Base-by-base conservation (phyloP, 1,140 invertebrate species). In the Hycleus cichorii region DNA sequence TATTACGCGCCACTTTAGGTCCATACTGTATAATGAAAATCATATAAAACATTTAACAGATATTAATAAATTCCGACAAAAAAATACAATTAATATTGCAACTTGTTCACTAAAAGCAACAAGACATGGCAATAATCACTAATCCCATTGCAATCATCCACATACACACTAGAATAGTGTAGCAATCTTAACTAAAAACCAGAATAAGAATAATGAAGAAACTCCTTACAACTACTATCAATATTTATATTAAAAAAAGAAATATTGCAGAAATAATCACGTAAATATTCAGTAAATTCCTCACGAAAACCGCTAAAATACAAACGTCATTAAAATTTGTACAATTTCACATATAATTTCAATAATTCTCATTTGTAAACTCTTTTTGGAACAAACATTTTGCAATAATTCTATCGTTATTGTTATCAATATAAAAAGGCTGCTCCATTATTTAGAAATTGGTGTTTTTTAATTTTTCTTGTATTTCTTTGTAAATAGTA, bases 11-110 rank as follows among this genome's bases (percentile, higher is more conserved):
- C 1, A 18, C 1, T 18, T 18, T 18, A 18, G 12, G 18, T 1
- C 1, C 18, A 18, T 1, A 18, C 18, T 18, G 18, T 46, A 46
- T 27, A 26, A 47, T 47, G 46, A 47, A 47, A 47, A 47, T 47
- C 27, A 47, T 47, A 47, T 47, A 47, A 47, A 47, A 47, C 46
- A 47, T 24, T 32, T 32, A 32, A 32, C 32, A 32, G 32, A 32
- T 32, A 32, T 32, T 32, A 32, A 32, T 32, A 32, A 32, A 32
- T 5, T 32, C 32, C 1, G 46, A 47, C n/a, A 10, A 47, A 9
- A 47, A 47, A 24, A 47, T 26, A 47, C 26, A 47, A 32, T 47
- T 11, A 47, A 47, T 47, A 47, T 47, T 47, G 46, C 46, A 47
- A 47, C 46, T 47, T 47, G 18, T 4, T 26, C 46, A 11, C n/a